Evolutionary conservation across 1,140 invertebrate genomes (phyloP).

Genomic region (Bactericera cockerelli): DNA sequence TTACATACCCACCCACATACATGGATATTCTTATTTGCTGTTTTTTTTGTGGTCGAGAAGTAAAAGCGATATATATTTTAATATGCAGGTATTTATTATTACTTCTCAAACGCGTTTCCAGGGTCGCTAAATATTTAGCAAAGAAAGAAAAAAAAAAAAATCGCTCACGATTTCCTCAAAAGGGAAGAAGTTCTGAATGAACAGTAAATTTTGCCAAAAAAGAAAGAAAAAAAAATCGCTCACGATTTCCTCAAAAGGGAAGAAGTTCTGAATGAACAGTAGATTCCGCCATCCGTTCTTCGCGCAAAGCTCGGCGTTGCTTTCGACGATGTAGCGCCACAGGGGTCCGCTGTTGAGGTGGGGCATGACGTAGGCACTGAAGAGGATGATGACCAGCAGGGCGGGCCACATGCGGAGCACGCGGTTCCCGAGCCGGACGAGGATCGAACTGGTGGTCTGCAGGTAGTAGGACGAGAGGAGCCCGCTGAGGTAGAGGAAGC

Average conservation of each 20-base stretch:
- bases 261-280: constrained; percentile 50
- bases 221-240: no score
- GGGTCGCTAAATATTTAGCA: no score
- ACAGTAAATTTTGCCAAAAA: constrained; percentile 53
- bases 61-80: no score
- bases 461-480: constrained; percentile 45
- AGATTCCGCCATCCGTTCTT: constrained; percentile 49
- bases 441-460: constrained; percentile 35
- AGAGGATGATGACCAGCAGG: constrained; percentile 38
- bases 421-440: constrained; percentile 35
- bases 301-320: constrained; percentile 41
- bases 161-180: constrained; percentile 47
- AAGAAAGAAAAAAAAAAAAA: no score
- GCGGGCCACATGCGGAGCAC: constrained; percentile 33
- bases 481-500: constrained; percentile 54
- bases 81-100: no score
- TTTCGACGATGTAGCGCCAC: constrained; percentile 40
- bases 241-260: constrained; percentile 52
- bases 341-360: constrained; percentile 38
- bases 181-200: constrained; percentile 49
- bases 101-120: no score
- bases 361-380: constrained; percentile 42
- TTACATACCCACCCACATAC: no score
- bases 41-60: no score
- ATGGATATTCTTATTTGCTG: no score